Evolutionary conservation across 2,888 invertebrate genomes (phyloP).

Genomic region (Automeris io): DNA sequence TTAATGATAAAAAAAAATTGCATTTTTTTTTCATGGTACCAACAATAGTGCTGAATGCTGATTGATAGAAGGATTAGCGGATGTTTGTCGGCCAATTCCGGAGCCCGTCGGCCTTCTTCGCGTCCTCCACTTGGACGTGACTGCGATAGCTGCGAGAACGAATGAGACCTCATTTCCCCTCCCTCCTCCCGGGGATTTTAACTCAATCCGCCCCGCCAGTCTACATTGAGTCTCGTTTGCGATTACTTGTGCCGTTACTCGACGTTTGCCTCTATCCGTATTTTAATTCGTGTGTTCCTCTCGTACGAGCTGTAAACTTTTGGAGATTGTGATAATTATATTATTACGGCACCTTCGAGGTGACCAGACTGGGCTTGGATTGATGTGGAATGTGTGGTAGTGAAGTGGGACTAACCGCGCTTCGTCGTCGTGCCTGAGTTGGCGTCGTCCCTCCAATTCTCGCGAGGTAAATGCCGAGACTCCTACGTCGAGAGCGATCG

Average conservation of each 20-base stretch:
- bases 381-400: slow-evolving; percentile 55
- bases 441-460: slow-evolving; percentile 64
- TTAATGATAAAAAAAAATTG: no score
- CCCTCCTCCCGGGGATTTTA: slow-evolving; percentile 40
- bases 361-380: slow-evolving; percentile 39
- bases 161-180: slow-evolving; percentile 38
- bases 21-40: no score
- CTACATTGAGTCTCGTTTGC: slow-evolving; percentile 43
- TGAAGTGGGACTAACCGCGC: slow-evolving; percentile 57
- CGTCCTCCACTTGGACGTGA: slow-evolving; percentile 45
- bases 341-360: background rate
- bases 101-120: slow-evolving; percentile 46
- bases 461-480: slow-evolving; percentile 65
- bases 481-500: slow-evolving; percentile 51
- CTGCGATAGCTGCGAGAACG: slow-evolving; percentile 43
- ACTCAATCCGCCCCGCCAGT: slow-evolving; percentile 41
- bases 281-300: slow-evolving; percentile 59
- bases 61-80: slow-evolving; percentile 56
- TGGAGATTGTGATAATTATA: slow-evolving; percentile 13
- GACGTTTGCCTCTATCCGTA: slow-evolving; percentile 40
- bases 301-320: slow-evolving; percentile 38
- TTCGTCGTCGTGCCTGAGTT: slow-evolving; percentile 61
- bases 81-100: slow-evolving; percentile 42
- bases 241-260: slow-evolving; percentile 32
- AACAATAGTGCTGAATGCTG: no score